These are phyloP conservation scores for Salmo trutta DNA, from an alignment of 2,797 vertebrate species.

Conservation along the genomic window DNA sequence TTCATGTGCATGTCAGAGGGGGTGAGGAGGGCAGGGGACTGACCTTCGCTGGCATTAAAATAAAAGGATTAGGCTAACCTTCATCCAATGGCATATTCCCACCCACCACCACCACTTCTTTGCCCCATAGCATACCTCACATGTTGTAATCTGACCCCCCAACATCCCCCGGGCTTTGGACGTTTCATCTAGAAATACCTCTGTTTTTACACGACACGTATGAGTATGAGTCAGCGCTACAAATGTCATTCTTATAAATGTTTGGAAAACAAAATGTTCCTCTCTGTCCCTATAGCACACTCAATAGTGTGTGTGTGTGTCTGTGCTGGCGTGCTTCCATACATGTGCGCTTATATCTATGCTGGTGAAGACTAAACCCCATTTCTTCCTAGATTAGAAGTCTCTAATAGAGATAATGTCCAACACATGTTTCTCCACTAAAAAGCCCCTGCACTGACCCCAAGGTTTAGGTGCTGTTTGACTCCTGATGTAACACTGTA, in stretches of 20 bases:
- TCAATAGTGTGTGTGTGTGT: not conserved
- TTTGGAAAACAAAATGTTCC: not conserved
- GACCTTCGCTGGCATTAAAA: constrained; percentile 67
- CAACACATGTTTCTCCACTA: too few species aligned
- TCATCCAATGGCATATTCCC: constrained; percentile 37
- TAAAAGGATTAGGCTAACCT: constrained; percentile 49
- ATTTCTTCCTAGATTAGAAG: too few species aligned
- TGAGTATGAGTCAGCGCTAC: too few species aligned
- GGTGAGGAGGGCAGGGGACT: constrained; percentile 38
- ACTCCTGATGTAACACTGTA: not conserved
- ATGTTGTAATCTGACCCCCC: not conserved
- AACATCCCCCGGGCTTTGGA: constrained; percentile 13
- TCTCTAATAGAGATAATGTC: too few species aligned
- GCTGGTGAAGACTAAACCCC: not conserved
- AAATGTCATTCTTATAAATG: not conserved
- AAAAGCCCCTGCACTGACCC: too few species aligned
- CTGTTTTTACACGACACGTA: not conserved
- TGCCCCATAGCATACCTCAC: constrained; percentile 1
- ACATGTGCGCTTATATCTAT: constrained; percentile 3
- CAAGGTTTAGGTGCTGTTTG: too few species aligned
- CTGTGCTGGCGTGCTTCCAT: too few species aligned
- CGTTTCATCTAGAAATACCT: constrained; percentile 2
- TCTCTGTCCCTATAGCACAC: not conserved
- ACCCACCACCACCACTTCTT: constrained; percentile 16
- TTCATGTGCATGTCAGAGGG: constrained; percentile 39